Evolutionary conservation across 2,888 invertebrate genomes (phyloP), one percentile per base, ranked within the genome.

Genomic region (Heteromyza rotundicornis): DNA sequence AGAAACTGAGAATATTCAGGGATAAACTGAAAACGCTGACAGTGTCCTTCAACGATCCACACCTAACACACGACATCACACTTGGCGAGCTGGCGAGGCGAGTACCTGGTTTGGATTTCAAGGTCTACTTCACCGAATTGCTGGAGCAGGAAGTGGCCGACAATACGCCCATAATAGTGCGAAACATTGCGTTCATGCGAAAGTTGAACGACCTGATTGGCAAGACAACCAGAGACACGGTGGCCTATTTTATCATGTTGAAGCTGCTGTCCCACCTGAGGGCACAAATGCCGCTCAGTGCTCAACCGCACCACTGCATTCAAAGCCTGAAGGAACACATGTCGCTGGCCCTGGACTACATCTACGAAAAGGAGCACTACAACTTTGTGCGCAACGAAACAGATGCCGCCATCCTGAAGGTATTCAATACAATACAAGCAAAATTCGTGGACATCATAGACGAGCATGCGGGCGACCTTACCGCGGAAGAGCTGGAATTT

Each of bases 221-320:
- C 1, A 60, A 56, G 8, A 66, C 71, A 0, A 17, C 58, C 0
- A 16, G 52, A 0, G 20, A 54, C 0, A 60, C 64, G 0, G 44
- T 70, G 1, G 63, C 65, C 16, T 64, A 70, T 20, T 63, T 63
- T 10, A 36, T 72, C 2, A 64, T 63, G 54, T 44, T 70, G 1
- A 69, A 70, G 55, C 64, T 71, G 14, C 47, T 69, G 2, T 60
- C 64, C 5, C 69, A 66, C 16, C 19, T 73, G 16, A 57, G 63
- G 16, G 16, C 59, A 19, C 62, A 64, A 35, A 60, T 62, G 62
- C 69, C 67, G 0, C 8, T n/a, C 0, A 47, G 47, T 2, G 36
- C 52, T 5, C 56, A 62, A 0, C 56, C 64, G 0, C 23, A 64
- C 2, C 59, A 60, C n/a, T 63, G 60, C 12, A 24, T 58, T 1